Conservation (phyloP, 2,888 invertebrate genomes). For the Andrena marginata region DNA sequence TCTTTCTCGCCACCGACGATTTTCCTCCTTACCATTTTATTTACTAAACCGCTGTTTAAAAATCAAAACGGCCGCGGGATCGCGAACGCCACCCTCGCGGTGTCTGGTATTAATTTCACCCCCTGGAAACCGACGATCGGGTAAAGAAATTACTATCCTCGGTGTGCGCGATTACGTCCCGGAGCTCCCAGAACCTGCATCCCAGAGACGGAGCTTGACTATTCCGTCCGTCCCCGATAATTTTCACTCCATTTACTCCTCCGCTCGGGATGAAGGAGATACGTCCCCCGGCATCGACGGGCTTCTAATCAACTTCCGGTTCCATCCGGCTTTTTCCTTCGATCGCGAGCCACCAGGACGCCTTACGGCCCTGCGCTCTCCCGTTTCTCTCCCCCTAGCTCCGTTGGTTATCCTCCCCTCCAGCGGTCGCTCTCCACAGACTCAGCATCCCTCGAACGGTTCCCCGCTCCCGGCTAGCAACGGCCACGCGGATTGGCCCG, state of each 20-base stretch:
- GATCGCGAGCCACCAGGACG: conserved; percentile 28
- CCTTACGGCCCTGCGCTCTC: conserved; percentile 62
- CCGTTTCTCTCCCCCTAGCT: conserved; percentile 59
- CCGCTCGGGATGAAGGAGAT: conserved; percentile 35
- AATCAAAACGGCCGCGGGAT: neutral
- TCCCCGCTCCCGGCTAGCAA: conserved; percentile 46
- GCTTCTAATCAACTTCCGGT: conserved; percentile 54
- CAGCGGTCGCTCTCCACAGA: conserved; percentile 51
- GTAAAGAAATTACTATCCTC: no score
- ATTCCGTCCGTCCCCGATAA: conserved; percentile 17
- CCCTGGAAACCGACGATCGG: neutral
- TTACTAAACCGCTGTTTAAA: neutral
- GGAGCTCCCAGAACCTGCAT: no score
- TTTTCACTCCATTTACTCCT: conserved; percentile 26
- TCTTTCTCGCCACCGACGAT: conserved; percentile 35
- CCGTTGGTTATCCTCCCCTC: conserved; percentile 61
- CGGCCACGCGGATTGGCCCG: conserved; percentile 68
- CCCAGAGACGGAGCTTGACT: neutral
- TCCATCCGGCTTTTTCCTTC: conserved; percentile 49
- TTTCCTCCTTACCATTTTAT: conserved; percentile 2
- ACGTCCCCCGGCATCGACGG: conserved; percentile 37
- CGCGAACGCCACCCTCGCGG: no score
- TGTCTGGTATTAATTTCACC: neutral
- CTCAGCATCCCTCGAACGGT: conserved; percentile 57
- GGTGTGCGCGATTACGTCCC: no score